These are phyloP conservation scores for Cebus imitator DNA, from an alignment of 2,113 vertebrate genomes.

Conservation along the genomic window DNA sequence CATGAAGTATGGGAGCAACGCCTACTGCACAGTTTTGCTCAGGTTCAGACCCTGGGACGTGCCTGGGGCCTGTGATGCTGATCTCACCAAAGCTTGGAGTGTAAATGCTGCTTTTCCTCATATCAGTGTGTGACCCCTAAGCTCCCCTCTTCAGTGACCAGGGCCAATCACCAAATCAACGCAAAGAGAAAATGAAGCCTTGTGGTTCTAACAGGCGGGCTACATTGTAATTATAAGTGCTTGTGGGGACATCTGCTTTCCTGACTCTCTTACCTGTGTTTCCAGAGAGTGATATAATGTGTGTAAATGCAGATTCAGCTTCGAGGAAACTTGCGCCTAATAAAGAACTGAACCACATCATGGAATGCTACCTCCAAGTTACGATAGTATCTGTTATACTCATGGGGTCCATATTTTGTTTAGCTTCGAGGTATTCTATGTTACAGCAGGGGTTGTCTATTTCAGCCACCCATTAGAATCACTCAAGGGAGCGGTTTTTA, in stretches of 20 bases:
- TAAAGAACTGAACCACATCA: not conserved
- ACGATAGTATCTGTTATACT: not conserved
- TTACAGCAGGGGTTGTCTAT: not conserved
- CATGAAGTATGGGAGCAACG: rapidly evolving
- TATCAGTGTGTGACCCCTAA: not conserved
- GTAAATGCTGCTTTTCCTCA: not conserved
- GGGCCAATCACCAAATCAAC: not conserved
- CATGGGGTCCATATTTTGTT: not conserved
- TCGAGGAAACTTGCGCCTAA: not conserved
- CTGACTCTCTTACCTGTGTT: not conserved
- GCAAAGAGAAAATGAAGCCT: not conserved
- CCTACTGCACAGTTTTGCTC: not conserved
- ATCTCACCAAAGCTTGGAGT: not conserved
- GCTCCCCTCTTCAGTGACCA: too few species aligned
- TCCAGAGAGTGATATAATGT: not conserved
- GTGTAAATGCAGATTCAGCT: not conserved
- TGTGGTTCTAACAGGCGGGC: not conserved
- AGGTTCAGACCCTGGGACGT: not conserved
- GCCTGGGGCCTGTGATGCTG: not conserved
- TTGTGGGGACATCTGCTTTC: not conserved
- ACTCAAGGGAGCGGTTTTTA: not conserved
- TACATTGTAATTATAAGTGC: not conserved
- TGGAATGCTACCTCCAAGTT: not conserved
- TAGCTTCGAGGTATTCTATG: not conserved
- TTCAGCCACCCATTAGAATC: not conserved